phyloP scores from a whole-genome alignment of 2,113 vertebrate species.

The Spilogale gracilis region DNA sequence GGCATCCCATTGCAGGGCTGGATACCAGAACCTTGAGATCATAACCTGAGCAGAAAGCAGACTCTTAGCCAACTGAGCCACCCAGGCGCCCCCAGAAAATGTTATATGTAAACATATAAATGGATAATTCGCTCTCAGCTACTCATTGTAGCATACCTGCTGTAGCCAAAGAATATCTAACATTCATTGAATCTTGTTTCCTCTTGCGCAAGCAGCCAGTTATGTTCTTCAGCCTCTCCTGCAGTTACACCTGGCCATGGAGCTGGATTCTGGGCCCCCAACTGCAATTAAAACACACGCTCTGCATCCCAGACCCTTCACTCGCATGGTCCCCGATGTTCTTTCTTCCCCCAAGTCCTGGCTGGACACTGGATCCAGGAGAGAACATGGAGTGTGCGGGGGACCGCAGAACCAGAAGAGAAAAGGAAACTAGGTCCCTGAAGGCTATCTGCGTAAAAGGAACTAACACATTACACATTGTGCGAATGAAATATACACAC shows the following conservation, averaged over 20 bases:
- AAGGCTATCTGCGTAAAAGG: background rate
- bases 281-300: background rate
- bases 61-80: background rate
- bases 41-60: background rate
- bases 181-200: background rate
- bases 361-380: background rate
- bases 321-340: background rate
- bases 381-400: background rate
- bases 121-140: background rate
- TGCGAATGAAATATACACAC: background rate
- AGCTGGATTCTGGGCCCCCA: background rate
- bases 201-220: background rate
- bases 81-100: background rate
- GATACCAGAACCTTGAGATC: background rate
- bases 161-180: background rate
- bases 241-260: background rate
- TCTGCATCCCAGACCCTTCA: background rate
- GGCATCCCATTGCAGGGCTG: accelerated
- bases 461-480: background rate
- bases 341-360: background rate
- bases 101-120: background rate
- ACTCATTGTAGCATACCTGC: background rate
- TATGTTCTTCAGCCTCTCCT: background rate
- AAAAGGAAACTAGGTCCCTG: background rate
- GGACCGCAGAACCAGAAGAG: background rate